Conservation (phyloP, 2,888 invertebrate genomes). For the Alloplasta piceator region DNA sequence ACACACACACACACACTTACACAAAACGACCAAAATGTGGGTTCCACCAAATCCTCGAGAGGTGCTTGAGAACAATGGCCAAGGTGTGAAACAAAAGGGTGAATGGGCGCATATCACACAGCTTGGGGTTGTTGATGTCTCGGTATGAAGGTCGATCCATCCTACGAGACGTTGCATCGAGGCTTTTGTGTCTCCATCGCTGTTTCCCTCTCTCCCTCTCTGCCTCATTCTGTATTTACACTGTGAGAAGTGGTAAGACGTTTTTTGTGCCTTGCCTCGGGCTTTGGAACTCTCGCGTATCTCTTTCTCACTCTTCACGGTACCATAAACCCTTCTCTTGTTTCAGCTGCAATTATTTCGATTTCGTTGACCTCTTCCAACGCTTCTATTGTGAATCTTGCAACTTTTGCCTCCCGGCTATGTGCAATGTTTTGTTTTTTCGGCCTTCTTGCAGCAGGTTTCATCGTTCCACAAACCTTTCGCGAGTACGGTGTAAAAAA, state of each 20-base stretch:
- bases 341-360: constrained; percentile 46
- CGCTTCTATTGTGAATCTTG: constrained; percentile 27
- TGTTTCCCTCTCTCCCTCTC: not conserved
- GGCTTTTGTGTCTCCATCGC: constrained; percentile 7
- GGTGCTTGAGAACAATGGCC: constrained; percentile 34
- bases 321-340: not conserved
- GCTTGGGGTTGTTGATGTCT: constrained; percentile 47
- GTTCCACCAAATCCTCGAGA: constrained; percentile 24
- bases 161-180: not conserved
- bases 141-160: not conserved
- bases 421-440: not conserved
- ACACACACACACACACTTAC: not conserved
- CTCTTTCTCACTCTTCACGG: not conserved
- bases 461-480: constrained; percentile 1
- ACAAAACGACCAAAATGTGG: constrained; percentile 13
- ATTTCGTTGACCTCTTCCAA: constrained; percentile 42
- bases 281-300: not conserved
- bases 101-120: constrained; percentile 32
- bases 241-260: too few species aligned
- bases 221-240: not conserved
- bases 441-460: constrained; percentile 4
- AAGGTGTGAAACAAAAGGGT: constrained; percentile 45
- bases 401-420: constrained; percentile 21
- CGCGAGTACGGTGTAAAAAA: constrained; percentile 31
- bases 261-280: not conserved